Base-by-base conservation (phyloP, 2,888 invertebrate genomes). In the Mactromeris polynyma region DNA sequence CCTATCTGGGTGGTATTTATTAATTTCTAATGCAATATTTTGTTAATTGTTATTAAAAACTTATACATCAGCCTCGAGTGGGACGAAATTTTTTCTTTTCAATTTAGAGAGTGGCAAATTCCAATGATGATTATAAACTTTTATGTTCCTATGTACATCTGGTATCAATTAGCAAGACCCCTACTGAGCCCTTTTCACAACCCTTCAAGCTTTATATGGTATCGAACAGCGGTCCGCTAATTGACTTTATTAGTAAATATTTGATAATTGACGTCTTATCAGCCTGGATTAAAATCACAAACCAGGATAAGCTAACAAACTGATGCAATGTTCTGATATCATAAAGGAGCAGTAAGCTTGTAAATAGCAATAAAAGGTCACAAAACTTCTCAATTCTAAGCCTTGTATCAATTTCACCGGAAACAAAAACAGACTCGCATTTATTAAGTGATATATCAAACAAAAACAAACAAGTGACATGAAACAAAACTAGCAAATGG, bases 131-230 rank as follows among this genome's bases (percentile, higher is more conserved):
- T 64, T 64, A 64, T 26, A n/a, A 26, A 64, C 26, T 64, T 64
- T 64, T 26, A 4, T 26, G n/a, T 58, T 58, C n/a, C 54, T n/a
- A 58, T 2, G 1, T 26, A 58, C 64, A 82, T 69, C 31, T 73
- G 83, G 69, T 46, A 36, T 21, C 38, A 83, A 83, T 83, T 83
- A 83, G 40, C 40, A 9, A 14, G 40, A 82, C 58, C 82, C 82
- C 40, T 38, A 38, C 82, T 36, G 73, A 14, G 83, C 38, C 83
- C 42, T 73, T 73, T 73, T 46, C 73, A 73, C 14, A 33, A 73
- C 33, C 36, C 17, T 36, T 36, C 33, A 36, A 19, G 19, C 73
- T 19, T 21, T 58, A 26, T 73, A 73, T 73, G 73, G 73, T 73
- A 73, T 33, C 36, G 4, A 73, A 73, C 73, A 31, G 36, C 73